Evolutionary conservation across 2,113 vertebrate genomes (phyloP).

Genomic region (Nerophis lumbriciformis): DNA sequence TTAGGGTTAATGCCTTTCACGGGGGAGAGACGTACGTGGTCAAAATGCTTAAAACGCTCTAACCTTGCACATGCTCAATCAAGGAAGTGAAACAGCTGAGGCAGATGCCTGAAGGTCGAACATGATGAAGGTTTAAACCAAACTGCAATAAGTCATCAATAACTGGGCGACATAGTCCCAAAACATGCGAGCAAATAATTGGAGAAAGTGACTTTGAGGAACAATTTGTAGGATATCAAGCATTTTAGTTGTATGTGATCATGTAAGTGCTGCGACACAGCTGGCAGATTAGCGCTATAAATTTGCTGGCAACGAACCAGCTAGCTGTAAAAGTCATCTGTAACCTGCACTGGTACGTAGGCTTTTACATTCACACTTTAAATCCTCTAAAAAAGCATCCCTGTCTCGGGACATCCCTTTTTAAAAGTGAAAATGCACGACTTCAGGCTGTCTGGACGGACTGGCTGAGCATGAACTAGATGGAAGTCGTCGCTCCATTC

Average conservation of each 20-base stretch:
- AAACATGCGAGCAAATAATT: not conserved
- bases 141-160: slow-evolving; percentile 4
- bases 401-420: slow-evolving; percentile 3
- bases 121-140: slow-evolving; percentile 3
- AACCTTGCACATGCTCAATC: slow-evolving; percentile 6
- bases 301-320: no score
- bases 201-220: slow-evolving; percentile 1
- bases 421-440: not conserved
- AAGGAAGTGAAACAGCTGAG: slow-evolving; percentile 2
- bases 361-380: not conserved
- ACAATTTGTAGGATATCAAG: not conserved
- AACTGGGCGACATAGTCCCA: not conserved
- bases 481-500: slow-evolving; percentile 1
- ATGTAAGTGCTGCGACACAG: not conserved
- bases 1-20: slow-evolving; percentile 6
- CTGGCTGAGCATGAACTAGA: not conserved
- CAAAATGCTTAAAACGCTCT: slow-evolving; percentile 6
- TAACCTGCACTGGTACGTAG: no score
- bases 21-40: not conserved
- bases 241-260: not conserved
- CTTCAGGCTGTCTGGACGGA: not conserved
- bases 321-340: no score
- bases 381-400: not conserved
- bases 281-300: not conserved
- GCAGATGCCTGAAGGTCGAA: slow-evolving; percentile 5